Percentiles rank a stretch among this genome's conserved stretches.
Conservation (phyloP, 2,113 vertebrate species). For the Clarias batrachus region DNA sequence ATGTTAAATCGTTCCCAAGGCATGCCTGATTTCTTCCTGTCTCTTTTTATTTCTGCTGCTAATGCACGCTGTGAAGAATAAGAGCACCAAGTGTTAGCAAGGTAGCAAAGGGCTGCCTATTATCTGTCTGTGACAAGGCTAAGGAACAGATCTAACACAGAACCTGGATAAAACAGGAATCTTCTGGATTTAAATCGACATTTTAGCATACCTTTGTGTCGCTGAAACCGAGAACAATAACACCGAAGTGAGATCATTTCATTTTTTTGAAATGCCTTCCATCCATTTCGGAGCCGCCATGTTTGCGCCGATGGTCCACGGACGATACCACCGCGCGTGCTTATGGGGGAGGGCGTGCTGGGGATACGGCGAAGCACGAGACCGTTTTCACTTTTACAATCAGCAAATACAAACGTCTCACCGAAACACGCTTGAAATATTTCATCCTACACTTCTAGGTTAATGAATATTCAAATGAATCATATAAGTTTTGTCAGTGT, state of each 20-base stretch:
- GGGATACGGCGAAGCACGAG: rapidly evolving
- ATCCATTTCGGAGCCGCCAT: conserved; percentile 83
- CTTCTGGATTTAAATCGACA: not conserved
- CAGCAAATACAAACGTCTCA: too few species aligned
- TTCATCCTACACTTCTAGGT: rapidly evolving
- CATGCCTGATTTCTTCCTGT: too few species aligned
- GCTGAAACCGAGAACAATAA: conserved; percentile 61
- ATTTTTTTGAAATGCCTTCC: conserved; percentile 80
- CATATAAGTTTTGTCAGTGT: rapidly evolving
- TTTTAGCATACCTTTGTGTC: conserved; percentile 66
- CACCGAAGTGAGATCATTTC: conserved; percentile 70
- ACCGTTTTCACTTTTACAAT: not conserved
- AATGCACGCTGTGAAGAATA: conserved; percentile 63
- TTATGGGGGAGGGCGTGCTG: conserved; percentile 33
- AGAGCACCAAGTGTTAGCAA: conserved; percentile 71
- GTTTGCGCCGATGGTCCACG: conserved; percentile 78
- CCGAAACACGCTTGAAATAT: rapidly evolving
- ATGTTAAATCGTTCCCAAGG: not conserved
- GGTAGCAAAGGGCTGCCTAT: conserved; percentile 70
- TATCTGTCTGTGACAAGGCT: conserved; percentile 66
- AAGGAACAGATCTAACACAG: conserved; percentile 46
- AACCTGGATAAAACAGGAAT: not conserved
- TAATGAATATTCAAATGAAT: not conserved
- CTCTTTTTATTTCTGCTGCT: conserved; percentile 13
- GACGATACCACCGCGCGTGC: conserved; percentile 62